phyloP scores from a whole-genome alignment of 2,113 vertebrate genomes.

The Melanocharis versteri region DNA sequence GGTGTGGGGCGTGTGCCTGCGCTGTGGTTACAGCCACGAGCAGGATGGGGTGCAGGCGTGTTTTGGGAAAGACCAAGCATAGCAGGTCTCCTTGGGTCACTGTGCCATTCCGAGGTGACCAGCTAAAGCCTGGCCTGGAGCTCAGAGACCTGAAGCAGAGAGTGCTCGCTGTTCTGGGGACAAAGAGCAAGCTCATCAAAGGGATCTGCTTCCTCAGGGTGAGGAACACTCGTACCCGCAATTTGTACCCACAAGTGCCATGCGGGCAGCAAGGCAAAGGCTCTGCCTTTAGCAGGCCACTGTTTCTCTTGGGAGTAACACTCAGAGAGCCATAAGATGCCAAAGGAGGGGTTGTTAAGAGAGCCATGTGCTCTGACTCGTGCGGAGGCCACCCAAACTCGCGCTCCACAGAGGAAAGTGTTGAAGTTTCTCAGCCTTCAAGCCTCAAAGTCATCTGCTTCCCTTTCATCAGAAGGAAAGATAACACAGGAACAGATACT shows the following conservation, averaged over 20 bases:
- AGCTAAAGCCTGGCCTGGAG: neutral
- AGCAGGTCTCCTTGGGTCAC: neutral
- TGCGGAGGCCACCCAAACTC: neutral
- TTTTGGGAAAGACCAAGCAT: neutral
- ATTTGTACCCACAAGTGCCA: neutral
- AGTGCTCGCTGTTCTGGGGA: fast-evolving
- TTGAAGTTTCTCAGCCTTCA: neutral
- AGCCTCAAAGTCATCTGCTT: neutral
- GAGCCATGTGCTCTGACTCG: fast-evolving
- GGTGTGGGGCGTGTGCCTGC: fast-evolving
- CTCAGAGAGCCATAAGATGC: neutral
- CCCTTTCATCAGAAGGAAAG: neutral
- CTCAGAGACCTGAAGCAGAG: neutral
- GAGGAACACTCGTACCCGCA: neutral
- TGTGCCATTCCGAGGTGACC: neutral
- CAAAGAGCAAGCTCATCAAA: neutral
- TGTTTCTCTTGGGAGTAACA: neutral
- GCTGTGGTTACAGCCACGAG: fast-evolving
- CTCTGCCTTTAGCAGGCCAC: neutral
- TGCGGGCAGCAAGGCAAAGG: fast-evolving
- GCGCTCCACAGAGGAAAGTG: neutral
- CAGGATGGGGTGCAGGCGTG: fast-evolving
- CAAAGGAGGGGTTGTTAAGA: neutral
- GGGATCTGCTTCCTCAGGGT: neutral
- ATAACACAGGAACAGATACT: neutral